Evolutionary conservation across 2,797 vertebrate genomes (phyloP).

Genomic region (Ambastaia sidthimunki): DNA sequence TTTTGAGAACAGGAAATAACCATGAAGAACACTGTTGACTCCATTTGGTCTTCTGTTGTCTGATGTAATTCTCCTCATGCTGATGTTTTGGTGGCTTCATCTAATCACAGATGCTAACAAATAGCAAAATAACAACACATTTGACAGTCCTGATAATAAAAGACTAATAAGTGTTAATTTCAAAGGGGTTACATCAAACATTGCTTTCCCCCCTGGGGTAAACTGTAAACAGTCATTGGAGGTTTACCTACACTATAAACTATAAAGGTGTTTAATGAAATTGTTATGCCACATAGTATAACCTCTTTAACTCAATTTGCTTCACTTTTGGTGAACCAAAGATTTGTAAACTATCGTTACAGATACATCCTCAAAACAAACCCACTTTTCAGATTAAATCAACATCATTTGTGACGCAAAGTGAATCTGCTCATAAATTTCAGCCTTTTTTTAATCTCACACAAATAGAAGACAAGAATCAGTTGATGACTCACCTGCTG

Average conservation of each 20-base stretch:
- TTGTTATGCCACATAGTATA: background rate
- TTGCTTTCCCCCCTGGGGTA: background rate
- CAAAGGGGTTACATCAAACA: background rate
- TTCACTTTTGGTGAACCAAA: background rate
- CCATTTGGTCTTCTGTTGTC: slow-evolving; percentile 3
- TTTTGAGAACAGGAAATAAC: slow-evolving; percentile 32
- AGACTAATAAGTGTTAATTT: background rate
- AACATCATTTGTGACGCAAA: background rate
- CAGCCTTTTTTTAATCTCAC: background rate
- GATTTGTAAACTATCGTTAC: background rate
- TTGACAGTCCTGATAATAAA: background rate
- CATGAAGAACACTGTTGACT: slow-evolving; percentile 8
- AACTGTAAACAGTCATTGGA: background rate
- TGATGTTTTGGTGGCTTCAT: background rate
- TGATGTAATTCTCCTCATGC: slow-evolving; percentile 3
- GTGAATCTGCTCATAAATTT: background rate
- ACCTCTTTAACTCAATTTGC: background rate
- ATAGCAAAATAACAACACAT: slow-evolving; percentile 6
- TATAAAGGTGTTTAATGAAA: background rate
- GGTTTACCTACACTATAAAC: background rate
- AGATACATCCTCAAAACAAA: background rate
- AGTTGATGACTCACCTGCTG: background rate
- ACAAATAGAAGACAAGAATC: background rate
- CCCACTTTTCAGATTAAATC: background rate
- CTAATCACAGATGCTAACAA: background rate